Conservation (phyloP, 2,888 invertebrate genomes). For the Linnaemya tessellans region DNA sequence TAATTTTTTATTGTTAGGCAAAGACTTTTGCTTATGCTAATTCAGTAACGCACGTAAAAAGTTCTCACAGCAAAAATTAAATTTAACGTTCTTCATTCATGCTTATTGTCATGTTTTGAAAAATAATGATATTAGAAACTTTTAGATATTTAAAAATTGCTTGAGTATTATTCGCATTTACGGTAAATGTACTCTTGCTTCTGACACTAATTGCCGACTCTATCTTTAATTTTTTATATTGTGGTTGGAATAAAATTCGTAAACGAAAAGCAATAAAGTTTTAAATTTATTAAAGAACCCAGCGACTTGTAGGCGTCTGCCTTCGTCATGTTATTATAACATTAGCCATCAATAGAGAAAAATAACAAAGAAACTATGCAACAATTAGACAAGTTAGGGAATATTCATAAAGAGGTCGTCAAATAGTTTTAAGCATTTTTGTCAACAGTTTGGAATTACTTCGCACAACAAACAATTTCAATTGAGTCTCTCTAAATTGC, state of each 20-base stretch:
- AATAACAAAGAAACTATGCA: not conserved
- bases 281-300: slow-evolving; percentile 28
- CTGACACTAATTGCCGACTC: not conserved
- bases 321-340: not conserved
- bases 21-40: slow-evolving; percentile 43
- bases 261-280: slow-evolving; percentile 18
- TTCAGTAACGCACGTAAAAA: slow-evolving; percentile 24
- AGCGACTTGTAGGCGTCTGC: slow-evolving; percentile 41
- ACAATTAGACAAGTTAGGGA: not conserved
- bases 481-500: not conserved
- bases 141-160: too few species aligned
- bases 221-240: not conserved
- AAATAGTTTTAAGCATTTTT: slow-evolving; percentile 24
- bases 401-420: slow-evolving; percentile 35
- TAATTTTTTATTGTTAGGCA: slow-evolving; percentile 37
- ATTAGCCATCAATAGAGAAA: not conserved
- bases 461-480: not conserved
- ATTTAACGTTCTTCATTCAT: slow-evolving; percentile 9
- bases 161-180: not conserved
- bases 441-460: slow-evolving; percentile 29
- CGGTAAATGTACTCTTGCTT: not conserved
- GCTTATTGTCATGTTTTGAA: not conserved
- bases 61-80: slow-evolving; percentile 53
- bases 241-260: not conserved
- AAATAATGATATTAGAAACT: slow-evolving; percentile 21